These are phyloP conservation scores for Plebejus anna DNA, from an alignment of 2,888 invertebrate species.

Conservation along the genomic window DNA sequence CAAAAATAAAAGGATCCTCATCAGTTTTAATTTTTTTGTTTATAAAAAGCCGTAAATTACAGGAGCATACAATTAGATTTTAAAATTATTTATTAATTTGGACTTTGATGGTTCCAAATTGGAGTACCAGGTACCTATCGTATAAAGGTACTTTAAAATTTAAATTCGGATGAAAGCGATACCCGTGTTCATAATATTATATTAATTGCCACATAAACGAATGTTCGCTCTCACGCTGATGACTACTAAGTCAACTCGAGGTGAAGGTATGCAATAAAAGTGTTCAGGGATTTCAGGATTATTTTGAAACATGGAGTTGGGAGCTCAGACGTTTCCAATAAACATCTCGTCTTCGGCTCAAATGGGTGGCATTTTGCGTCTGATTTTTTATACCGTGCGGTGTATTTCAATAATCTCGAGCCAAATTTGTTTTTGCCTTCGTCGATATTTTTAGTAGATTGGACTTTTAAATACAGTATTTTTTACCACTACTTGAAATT, in stretches of 20 bases:
- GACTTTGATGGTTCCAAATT: neutral
- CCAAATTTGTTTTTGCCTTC: neutral
- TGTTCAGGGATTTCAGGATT: neutral
- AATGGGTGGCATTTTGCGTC: conserved; percentile 9
- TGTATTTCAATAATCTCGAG: neutral
- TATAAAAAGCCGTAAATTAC: neutral
- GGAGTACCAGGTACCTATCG: neutral
- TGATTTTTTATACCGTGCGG: neutral
- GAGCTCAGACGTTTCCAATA: conserved; percentile 11
- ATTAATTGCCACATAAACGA: neutral
- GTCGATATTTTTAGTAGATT: neutral
- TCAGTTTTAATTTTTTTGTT: neutral
- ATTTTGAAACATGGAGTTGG: neutral
- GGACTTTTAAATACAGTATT: neutral
- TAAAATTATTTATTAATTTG: neutral
- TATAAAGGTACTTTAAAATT: neutral
- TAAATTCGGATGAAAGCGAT: conserved; percentile 1
- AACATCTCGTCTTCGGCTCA: conserved; percentile 15
- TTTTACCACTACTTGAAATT: neutral
- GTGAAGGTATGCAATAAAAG: conserved; percentile 3
- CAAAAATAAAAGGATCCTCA: neutral
- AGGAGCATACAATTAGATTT: neutral
- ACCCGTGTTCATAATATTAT: neutral
- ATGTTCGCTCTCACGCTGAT: neutral
- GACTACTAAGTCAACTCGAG: neutral